Evolutionary conservation across 2,888 invertebrate species (phyloP), one percentile per base, ranked within the genome.

Genomic region (Tenthredo scrophulariae): DNA sequence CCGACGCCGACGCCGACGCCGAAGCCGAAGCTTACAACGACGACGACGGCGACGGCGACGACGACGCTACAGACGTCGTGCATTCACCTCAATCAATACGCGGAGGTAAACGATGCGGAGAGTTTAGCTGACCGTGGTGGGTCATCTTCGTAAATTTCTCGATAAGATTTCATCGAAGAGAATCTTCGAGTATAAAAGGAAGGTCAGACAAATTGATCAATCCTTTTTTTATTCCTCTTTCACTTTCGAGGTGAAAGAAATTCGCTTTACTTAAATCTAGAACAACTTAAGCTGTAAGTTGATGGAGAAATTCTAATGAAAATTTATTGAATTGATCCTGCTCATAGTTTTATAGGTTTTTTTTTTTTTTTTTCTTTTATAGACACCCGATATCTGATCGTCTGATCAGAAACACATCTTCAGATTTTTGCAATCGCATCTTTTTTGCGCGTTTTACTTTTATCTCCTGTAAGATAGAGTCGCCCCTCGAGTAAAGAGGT

Each of bases 71-170:
- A 88, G 84, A 88, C 88, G 79, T 88, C 91, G 91, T 91, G 88
- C 91, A 91, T 91, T 91, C 91, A 91, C 91, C 91, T 91, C 91
- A 90, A 91, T 91, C 91, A 89, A 91, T 91, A 91, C 90, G 87
- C 87, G 84, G 87, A 85, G 87, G 86, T 85, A 80, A 80, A 77
- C 83, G 67, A 70, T 67, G 83, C 83, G 83, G 46, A 83, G 58
- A 80, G 46, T 67, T 65, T 46, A 33, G 83, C 43, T 80, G 80
- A 80, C 80, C 58, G 80, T 62, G 58, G 80, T 62, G 22, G 80
- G 80, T 80, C 80, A 80, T 80, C 80, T 80, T 40, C 58, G 40
- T 22, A 33, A 62, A 62, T 62, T 80, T 62, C 6, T 62, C 62
- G 37, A 37, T 62, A 37, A 62, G 29, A 80, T 54, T 54, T n/a